Conservation (phyloP, 2,113 vertebrate species). For the Actenoides lindsayi region DNA sequence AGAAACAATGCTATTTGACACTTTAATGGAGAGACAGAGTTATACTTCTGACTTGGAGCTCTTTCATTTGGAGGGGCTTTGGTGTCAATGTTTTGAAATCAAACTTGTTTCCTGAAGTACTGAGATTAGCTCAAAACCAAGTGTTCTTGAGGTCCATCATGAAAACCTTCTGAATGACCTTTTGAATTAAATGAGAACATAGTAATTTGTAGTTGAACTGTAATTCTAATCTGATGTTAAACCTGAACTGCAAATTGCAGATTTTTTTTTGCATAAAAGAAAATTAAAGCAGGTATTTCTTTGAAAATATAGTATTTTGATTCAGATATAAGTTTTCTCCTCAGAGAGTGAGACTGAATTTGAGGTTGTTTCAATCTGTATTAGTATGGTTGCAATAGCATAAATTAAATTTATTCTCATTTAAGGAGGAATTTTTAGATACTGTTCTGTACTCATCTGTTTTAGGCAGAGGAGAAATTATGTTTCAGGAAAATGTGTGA, state of each 20-base stretch:
- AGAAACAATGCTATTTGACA: background rate
- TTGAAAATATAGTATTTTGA: background rate
- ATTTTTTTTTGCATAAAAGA: background rate
- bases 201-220: background rate
- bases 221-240: background rate
- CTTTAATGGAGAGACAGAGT: background rate
- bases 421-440: background rate
- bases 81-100: background rate
- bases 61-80: background rate
- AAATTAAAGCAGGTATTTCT: background rate
- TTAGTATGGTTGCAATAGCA: background rate
- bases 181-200: background rate
- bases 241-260: background rate
- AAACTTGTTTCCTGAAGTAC: background rate
- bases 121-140: background rate
- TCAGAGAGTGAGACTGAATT: background rate
- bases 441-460: background rate
- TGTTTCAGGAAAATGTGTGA: background rate
- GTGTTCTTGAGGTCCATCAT: background rate
- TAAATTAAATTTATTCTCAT: background rate
- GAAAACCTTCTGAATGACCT: background rate
- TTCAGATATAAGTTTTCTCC: background rate
- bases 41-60: background rate
- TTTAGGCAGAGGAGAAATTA: background rate
- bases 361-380: background rate